Evolutionary conservation across 2,113 vertebrate genomes (phyloP).

Genomic region (Erythrocercus mccallii): DNA sequence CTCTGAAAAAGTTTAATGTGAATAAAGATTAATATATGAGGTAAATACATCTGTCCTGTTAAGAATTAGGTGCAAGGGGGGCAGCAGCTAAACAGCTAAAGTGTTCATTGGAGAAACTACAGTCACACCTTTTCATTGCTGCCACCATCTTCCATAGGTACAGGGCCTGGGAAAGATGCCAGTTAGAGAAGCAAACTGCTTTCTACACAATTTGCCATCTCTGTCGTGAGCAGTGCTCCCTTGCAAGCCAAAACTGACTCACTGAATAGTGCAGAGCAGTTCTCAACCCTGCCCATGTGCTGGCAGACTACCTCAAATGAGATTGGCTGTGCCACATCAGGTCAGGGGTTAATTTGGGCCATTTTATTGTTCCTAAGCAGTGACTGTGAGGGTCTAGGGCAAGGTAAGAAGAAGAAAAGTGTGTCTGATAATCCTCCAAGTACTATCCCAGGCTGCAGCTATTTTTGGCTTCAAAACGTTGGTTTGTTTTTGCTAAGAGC

Average conservation of each 20-base stretch:
- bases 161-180: background rate
- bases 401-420: background rate
- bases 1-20: background rate
- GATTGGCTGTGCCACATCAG: background rate
- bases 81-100: no score
- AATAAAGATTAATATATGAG: conserved; percentile 26
- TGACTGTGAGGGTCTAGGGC: background rate
- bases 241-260: background rate
- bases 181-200: background rate
- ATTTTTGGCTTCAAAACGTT: background rate
- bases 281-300: background rate
- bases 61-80: background rate
- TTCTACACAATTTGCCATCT: background rate
- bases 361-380: background rate
- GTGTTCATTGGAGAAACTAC: rapidly evolving
- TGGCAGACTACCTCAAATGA: background rate
- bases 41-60: background rate
- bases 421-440: background rate
- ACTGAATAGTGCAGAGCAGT: background rate
- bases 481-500: background rate
- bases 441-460: background rate
- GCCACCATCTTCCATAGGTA: background rate
- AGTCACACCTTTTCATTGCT: background rate
- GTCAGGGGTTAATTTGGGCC: background rate
- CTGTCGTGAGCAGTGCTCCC: background rate